These are phyloP conservation scores for Edolisoma coerulescens DNA, from an alignment of 2,113 vertebrate species.

Conservation along the genomic window DNA sequence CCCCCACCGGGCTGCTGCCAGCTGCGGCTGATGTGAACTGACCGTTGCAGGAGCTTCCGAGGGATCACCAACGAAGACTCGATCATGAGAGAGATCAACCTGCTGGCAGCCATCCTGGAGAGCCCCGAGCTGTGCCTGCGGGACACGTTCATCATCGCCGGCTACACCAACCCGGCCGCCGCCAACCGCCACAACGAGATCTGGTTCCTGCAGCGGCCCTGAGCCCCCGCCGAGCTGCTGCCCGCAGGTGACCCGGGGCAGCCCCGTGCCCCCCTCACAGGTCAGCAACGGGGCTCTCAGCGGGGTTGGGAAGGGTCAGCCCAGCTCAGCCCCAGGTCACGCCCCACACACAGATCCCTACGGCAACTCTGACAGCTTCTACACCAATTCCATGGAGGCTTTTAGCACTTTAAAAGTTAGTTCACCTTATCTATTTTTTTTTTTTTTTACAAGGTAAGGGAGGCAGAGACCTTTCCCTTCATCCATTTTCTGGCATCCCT, in stretches of 20 bases:
- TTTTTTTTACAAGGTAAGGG: not conserved
- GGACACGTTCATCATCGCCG: conserved; percentile 84
- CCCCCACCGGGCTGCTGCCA: not conserved
- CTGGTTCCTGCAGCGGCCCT: conserved; percentile 81
- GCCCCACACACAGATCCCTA: not conserved
- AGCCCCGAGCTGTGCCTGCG: conserved; percentile 63
- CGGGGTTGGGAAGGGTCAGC: accelerated
- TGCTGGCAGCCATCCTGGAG: conserved; percentile 78
- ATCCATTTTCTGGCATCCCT: not conserved
- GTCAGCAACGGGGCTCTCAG: accelerated
- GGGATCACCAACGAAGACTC: conserved; percentile 84
- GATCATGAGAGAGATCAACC: conserved; percentile 77
- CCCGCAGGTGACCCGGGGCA: accelerated
- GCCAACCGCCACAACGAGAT: conserved; percentile 83
- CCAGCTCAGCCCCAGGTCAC: not conserved
- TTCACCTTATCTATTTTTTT: not conserved
- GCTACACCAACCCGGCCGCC: conserved; percentile 87
- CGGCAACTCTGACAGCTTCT: not conserved
- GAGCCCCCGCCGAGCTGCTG: not conserved
- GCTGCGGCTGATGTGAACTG: too few species aligned
- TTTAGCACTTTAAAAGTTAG: not conserved
- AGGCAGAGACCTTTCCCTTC: not conserved
- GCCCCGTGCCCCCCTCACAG: not conserved
- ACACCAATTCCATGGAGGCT: not conserved
- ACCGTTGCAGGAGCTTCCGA: conserved; percentile 77